Evolutionary conservation across 1,140 invertebrate genomes (phyloP).

Genomic region (Ceratitis capitata): DNA sequence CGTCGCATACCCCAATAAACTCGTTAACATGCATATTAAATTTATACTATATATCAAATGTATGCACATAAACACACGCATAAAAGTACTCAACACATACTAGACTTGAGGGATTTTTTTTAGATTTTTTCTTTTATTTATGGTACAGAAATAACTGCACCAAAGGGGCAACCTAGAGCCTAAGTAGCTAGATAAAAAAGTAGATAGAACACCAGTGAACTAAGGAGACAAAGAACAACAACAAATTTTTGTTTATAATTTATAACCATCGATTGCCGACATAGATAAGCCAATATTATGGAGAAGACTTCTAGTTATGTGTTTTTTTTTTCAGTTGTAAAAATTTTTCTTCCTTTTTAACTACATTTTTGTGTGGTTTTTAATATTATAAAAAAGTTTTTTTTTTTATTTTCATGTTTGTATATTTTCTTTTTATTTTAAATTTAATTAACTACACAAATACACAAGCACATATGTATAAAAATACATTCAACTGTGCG

Average conservation of each 20-base stretch:
- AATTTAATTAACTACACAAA: background rate
- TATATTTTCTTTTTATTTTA: background rate
- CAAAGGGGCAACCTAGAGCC: background rate
- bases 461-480: background rate
- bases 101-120: background rate
- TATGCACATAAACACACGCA: background rate
- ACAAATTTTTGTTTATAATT: constrained; percentile 28
- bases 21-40: background rate
- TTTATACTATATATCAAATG: background rate
- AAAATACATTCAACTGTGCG: background rate
- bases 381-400: background rate
- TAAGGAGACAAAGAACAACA: background rate
- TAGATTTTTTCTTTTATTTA: background rate
- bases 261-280: background rate
- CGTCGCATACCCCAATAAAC: background rate
- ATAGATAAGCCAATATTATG: background rate
- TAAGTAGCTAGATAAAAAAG: background rate
- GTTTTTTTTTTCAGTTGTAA: background rate
- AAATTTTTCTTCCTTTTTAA: background rate
- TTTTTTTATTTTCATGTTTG: background rate
- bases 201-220: background rate
- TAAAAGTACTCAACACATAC: background rate
- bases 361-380: background rate
- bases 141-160: background rate
- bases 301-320: background rate